Evolutionary conservation across 2,113 vertebrate genomes (phyloP), one percentile per base, ranked within the genome.

Genomic region (Hemichromis elongatus): DNA sequence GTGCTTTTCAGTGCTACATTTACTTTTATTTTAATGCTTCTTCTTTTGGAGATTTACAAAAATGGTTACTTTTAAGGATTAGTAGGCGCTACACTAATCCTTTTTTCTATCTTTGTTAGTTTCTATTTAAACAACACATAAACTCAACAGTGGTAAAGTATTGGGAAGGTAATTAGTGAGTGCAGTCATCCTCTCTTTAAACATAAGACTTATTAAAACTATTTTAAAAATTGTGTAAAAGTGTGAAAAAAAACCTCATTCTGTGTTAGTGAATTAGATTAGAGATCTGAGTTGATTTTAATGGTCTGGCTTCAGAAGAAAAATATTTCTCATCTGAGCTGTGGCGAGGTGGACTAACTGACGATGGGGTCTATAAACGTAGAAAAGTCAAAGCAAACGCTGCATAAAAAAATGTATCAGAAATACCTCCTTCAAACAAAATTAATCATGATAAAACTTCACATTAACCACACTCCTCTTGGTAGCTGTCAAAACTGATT

Each of bases 401-500:
- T 2, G 6, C 83, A 91, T 93, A 93, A 90, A 88, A 88, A 73
- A 92, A 92, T 91, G 88, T 87, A 93, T 84, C 83, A 86, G 55
- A 80, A 83, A 89, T 84, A 80, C 86, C 77, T 83, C 82, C 56
- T 90, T 93, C 83, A 87, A 91, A 90, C 88, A 81, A 91, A 89
- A 91, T 94, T 73, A 90, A 92, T 94, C 90, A 91, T 83, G 78
- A 87, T 92, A 88, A 92, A 93, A 92, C 88, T 87, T 90, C 83
- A 87, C 86, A 89, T 93, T 91, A 87, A 94, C 92, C 87, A 88
- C 66, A 87, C 87, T 86, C 55, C 56, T 92, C 89, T 92, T 35
- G 30, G 59, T 85, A 82, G 84, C 88, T 90, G 92, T 92, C 92
- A 90, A 77, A 89, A 82, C 85, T 93, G 90, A 94, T 94, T 92